Evolutionary conservation across 2,888 invertebrate genomes (phyloP).

Genomic region (Orgyia antiqua): DNA sequence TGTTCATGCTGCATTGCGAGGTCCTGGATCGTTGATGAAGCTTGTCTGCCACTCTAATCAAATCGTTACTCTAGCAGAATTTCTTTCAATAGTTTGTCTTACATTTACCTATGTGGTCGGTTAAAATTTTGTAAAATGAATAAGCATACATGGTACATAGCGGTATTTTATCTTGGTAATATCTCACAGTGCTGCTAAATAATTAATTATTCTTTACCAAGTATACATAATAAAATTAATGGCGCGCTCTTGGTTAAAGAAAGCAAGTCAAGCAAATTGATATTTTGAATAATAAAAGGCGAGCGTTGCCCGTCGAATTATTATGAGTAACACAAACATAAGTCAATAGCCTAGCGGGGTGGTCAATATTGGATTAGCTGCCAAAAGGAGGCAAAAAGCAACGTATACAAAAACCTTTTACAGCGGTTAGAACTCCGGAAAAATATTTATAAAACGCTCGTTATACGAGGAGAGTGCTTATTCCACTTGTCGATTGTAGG

Average conservation of each 20-base stretch:
- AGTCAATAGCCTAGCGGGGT: constrained; percentile 74
- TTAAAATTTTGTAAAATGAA: no score
- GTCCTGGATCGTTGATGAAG: no score
- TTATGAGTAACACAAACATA: constrained; percentile 75
- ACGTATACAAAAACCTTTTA: constrained; percentile 79
- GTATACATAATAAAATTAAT: constrained; percentile 36
- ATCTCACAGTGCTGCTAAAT: no score
- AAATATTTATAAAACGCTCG: constrained; percentile 70
- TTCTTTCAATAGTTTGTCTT: no score
- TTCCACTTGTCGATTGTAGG: constrained; percentile 10
- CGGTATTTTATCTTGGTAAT: no score
- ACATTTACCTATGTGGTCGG: no score
- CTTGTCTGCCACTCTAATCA: no score
- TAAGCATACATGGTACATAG: no score
- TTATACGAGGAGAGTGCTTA: constrained; percentile 45
- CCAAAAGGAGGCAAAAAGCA: constrained; percentile 78
- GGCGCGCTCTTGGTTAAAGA: constrained; percentile 46
- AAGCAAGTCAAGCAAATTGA: constrained; percentile 67
- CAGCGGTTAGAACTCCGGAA: constrained; percentile 67
- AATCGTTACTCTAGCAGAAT: no score
- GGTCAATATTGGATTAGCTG: constrained; percentile 78
- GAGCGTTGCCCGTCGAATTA: constrained; percentile 58
- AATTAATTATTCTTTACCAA: constrained; percentile 31
- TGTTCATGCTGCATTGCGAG: no score
- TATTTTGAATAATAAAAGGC: constrained; percentile 77